These are phyloP conservation scores for Sminthopsis crassicaudata DNA, from an alignment of 2,113 vertebrate species.

Conservation along the genomic window DNA sequence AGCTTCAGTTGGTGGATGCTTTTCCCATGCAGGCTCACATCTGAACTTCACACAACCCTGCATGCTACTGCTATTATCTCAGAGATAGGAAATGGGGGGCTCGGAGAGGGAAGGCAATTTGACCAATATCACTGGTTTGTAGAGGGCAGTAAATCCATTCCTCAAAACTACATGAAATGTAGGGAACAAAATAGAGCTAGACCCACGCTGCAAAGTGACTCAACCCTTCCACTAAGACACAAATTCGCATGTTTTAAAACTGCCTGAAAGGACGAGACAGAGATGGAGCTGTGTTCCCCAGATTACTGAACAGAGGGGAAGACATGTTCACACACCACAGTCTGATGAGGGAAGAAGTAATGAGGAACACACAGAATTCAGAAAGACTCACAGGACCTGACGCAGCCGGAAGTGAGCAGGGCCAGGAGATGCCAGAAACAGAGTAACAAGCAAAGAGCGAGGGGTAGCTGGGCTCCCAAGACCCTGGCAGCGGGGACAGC, in stretches of 20 bases:
- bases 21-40: neutral
- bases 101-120: no score
- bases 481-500: neutral
- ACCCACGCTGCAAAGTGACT: neutral
- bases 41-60: neutral
- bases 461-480: no score
- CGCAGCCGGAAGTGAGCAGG: neutral
- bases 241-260: neutral
- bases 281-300: neutral
- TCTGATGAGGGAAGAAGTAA: neutral
- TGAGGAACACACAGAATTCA: neutral
- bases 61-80: neutral
- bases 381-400: neutral
- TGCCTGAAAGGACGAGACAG: neutral
- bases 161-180: neutral
- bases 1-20: neutral
- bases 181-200: neutral
- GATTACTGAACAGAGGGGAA: neutral
- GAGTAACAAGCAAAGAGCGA: neutral
- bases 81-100: neutral
- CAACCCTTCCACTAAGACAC: neutral
- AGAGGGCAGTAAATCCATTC: neutral
- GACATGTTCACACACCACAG: neutral
- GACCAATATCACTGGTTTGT: neutral
- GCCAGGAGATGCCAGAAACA: neutral